phyloP scores from a whole-genome alignment of 2,113 vertebrate species.

The Halcyon senegalensis region DNA sequence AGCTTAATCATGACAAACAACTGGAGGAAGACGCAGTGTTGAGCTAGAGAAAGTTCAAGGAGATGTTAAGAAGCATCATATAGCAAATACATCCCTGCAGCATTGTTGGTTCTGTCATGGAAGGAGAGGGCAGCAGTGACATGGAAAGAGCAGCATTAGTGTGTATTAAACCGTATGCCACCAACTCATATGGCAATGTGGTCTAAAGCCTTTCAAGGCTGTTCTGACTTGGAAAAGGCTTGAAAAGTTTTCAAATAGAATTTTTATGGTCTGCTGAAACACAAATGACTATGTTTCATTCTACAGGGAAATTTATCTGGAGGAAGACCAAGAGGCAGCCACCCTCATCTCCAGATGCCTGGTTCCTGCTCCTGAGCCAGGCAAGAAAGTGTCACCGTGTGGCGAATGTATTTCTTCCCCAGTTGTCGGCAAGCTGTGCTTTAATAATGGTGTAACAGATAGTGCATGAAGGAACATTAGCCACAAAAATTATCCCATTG shows the following conservation, averaged over 20 bases:
- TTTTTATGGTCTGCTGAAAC: constrained; percentile 43
- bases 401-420: neutral
- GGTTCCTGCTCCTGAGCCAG: neutral
- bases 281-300: neutral
- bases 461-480: neutral
- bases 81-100: neutral
- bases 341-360: neutral
- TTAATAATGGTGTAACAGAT: neutral
- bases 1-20: fast-evolving
- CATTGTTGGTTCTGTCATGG: neutral
- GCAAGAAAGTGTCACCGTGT: fast-evolving
- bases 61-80: neutral
- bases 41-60: neutral
- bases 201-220: neutral
- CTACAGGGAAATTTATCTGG: neutral
- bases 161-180: neutral
- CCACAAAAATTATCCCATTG: neutral
- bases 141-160: neutral
- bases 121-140: neutral
- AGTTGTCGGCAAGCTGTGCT: neutral
- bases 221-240: neutral
- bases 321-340: neutral
- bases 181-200: neutral
- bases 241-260: neutral
- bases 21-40: neutral